These are phyloP conservation scores for Lepidostoma basale DNA, from an alignment of 1,140 invertebrate species.

Conservation along the genomic window DNA sequence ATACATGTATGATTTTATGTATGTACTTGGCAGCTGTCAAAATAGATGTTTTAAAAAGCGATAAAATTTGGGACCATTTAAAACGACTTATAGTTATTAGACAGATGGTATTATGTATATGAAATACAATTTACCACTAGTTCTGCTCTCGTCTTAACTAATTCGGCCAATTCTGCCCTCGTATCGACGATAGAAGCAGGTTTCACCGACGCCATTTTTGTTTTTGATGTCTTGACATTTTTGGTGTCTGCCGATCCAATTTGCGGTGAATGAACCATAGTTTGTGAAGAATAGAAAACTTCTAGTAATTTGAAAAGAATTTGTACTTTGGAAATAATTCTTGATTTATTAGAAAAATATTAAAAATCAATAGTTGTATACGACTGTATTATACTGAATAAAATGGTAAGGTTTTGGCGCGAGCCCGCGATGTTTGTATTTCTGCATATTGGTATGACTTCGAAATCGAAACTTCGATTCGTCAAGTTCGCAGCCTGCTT, in stretches of 20 bases:
- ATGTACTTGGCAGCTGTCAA: neutral
- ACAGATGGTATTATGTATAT: neutral
- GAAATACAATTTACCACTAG: slow-evolving; percentile 74
- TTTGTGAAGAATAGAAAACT: neutral
- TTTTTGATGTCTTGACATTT: slow-evolving; percentile 33
- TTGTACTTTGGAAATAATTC: too few relatives aligned
- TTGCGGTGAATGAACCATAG: slow-evolving; percentile 31
- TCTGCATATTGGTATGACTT: neutral
- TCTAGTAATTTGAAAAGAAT: neutral
- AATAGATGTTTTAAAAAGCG: neutral
- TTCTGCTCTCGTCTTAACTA: slow-evolving; percentile 91
- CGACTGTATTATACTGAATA: neutral
- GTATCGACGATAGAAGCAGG: slow-evolving; percentile 67
- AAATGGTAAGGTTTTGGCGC: slow-evolving; percentile 21
- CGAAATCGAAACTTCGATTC: too few relatives aligned
- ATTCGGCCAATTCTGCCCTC: slow-evolving; percentile 83
- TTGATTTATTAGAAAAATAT: too few relatives aligned
- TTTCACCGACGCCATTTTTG: slow-evolving; percentile 36
- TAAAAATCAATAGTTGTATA: neutral
- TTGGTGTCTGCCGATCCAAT: slow-evolving; percentile 23
- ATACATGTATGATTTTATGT: neutral
- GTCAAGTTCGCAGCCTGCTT: too few relatives aligned
- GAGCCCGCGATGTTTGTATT: neutral
- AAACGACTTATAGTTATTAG: neutral
- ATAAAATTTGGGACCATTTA: neutral